Base-by-base conservation (phyloP, 2,113 vertebrate genomes). In the Xenopus borealis region DNA sequence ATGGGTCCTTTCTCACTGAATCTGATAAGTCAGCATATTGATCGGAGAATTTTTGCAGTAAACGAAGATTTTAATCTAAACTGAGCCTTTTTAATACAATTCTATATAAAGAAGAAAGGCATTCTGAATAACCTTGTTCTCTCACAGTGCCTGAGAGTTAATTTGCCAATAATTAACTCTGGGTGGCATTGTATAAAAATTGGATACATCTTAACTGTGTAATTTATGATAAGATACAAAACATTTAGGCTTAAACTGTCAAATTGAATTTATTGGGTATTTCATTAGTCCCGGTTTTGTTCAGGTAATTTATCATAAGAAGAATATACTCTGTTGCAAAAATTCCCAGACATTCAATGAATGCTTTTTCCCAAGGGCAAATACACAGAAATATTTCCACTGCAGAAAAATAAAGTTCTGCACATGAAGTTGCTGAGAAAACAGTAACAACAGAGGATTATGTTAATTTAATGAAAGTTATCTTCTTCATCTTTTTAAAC, bases 161-260 rank as follows among this genome's bases (percentile, higher is more conserved):
- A 61, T 61, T 61, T 61, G 58, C 58, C 18, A 61, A 61, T 61
- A 61, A 61, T 61, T 61, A 61, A 61, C 58, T 61, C 58, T 61
- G 20, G 20, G 20, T 61, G 19, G 20, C 58, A 61, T 61, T 61
- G 58, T 23, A 61, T 27, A 61, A 61, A 27, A 61, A 61, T 16
- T 61, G 58, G 58, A 61, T 61, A 23, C 19, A 61, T 61, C 20
- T 61, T 61, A 23, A 61, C 58, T 16, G 19, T 61, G 14, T 55
- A 11, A 61, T 61, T 61, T 61, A 61, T 50, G 47, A 50, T 55
- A 55, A 55, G 53, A 55, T 55, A 55, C 53, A 55, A 55, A 55
- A 55, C 12, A 55, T 55, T 55, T 55, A n/a, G 53, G 53, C 17
- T 55, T 55, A n/a, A 55, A 55, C 53, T 55, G 53, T 16, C 53